Evolutionary conservation across 2,888 invertebrate species (phyloP).

Genomic region (Drymonia ruficornis): DNA sequence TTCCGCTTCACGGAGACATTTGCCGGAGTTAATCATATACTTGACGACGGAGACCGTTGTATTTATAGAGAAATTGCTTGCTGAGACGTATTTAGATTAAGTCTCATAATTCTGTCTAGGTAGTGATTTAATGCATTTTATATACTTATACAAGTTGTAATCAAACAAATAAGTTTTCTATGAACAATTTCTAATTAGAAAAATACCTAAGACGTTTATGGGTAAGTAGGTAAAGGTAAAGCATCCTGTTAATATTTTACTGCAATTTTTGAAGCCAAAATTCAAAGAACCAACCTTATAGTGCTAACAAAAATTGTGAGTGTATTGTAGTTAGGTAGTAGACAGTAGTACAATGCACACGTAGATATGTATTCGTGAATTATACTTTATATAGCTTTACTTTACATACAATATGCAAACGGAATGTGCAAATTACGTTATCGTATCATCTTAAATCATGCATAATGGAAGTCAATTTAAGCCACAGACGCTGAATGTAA

Average conservation of each 20-base stretch:
- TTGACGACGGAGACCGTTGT: conserved; percentile 67
- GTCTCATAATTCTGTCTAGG: conserved; percentile 62
- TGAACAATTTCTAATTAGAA: background rate
- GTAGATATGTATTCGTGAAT: background rate
- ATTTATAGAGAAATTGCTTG: conserved; percentile 71
- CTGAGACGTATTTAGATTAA: conserved; percentile 64
- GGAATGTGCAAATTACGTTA: conserved; percentile 5
- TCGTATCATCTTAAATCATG: conserved; percentile 1
- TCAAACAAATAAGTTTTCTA: background rate
- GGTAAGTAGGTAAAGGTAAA: too few species aligned
- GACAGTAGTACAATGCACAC: background rate
- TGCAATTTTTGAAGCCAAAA: background rate
- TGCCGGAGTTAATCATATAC: conserved; percentile 75
- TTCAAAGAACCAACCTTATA: background rate
- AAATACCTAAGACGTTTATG: too few species aligned
- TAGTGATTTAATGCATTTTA: conserved; percentile 19
- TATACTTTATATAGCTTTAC: background rate
- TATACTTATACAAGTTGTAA: background rate
- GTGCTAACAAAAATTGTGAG: too few species aligned
- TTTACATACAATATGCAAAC: background rate
- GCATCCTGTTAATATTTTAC: background rate
- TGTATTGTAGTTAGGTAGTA: background rate
- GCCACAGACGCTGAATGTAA: conserved; percentile 4
- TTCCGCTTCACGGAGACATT: conserved; percentile 79
- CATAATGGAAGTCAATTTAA: background rate